These are phyloP conservation scores for Caprella mutica DNA, from an alignment of 2,888 invertebrate species.

Conservation along the genomic window DNA sequence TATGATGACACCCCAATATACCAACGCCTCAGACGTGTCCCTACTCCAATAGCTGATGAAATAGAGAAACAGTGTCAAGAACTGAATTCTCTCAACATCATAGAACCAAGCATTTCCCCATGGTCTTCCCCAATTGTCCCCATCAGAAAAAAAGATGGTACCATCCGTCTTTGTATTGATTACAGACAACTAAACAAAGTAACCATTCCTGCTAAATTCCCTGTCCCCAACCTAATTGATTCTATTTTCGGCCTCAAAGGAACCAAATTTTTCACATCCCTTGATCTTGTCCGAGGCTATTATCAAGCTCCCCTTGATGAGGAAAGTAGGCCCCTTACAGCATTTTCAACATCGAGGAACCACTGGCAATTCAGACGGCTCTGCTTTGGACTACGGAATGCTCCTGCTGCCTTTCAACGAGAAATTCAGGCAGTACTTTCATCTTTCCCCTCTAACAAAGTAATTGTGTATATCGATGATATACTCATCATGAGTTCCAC, in stretches of 20 bases:
- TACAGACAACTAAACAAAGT: background rate
- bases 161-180: background rate
- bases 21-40: slow-evolving; percentile 3
- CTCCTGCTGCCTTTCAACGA: background rate
- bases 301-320: background rate
- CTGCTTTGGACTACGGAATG: slow-evolving; percentile 2
- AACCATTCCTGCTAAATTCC: slow-evolving; percentile 1
- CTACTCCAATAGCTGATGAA: background rate
- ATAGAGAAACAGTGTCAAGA: background rate
- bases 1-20: background rate
- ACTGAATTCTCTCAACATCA: background rate
- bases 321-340: background rate
- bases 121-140: slow-evolving; percentile 1
- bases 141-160: slow-evolving; percentile 3
- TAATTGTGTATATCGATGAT: background rate
- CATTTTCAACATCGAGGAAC: slow-evolving; percentile 5
- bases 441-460: slow-evolving; percentile 1
- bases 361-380: background rate
- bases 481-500: background rate
- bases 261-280: background rate
- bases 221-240: slow-evolving; percentile 1
- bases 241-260: background rate
- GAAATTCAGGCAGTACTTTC: background rate
- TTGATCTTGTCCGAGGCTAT: background rate
- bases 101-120: background rate